phyloP scores from a whole-genome alignment of 2,797 vertebrate genomes.

The Liasis olivaceus region DNA sequence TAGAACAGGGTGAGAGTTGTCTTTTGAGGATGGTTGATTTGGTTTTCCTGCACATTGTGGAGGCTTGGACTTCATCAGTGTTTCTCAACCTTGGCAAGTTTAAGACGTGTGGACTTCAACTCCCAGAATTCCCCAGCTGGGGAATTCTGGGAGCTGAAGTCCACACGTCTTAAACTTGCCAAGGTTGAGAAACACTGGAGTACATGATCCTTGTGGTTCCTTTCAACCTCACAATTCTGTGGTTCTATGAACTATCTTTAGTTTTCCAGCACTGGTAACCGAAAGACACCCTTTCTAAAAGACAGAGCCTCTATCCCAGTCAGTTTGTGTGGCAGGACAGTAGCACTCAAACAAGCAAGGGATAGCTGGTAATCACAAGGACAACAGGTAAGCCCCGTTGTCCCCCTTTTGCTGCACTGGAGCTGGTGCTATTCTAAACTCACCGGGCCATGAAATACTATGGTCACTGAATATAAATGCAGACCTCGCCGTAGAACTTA shows the following conservation, averaged over 20 bases:
- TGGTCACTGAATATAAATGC: slow-evolving; percentile 4
- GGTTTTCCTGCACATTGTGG: background rate
- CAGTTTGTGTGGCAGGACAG: too few species aligned
- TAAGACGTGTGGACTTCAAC: too few species aligned
- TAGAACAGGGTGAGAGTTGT: background rate
- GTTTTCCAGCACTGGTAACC: background rate
- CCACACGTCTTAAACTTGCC: too few species aligned
- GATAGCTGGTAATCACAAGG: background rate
- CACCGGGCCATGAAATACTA: background rate
- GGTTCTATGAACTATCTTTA: background rate
- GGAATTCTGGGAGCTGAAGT: too few species aligned
- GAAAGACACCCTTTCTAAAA: background rate
- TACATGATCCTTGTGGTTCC: background rate
- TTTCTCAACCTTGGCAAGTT: too few species aligned
- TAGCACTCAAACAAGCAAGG: background rate
- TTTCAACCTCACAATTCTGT: background rate
- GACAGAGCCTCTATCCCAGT: background rate
- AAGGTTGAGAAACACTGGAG: too few species aligned
- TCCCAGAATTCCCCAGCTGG: too few species aligned
- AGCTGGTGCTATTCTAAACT: background rate
- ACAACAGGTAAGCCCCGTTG: background rate
- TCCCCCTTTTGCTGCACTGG: background rate
- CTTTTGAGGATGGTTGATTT: background rate
- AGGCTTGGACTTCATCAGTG: background rate
- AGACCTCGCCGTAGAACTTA: background rate